Conservation (phyloP, 2,888 invertebrate species). For the Ornithoptera priamus region DNA sequence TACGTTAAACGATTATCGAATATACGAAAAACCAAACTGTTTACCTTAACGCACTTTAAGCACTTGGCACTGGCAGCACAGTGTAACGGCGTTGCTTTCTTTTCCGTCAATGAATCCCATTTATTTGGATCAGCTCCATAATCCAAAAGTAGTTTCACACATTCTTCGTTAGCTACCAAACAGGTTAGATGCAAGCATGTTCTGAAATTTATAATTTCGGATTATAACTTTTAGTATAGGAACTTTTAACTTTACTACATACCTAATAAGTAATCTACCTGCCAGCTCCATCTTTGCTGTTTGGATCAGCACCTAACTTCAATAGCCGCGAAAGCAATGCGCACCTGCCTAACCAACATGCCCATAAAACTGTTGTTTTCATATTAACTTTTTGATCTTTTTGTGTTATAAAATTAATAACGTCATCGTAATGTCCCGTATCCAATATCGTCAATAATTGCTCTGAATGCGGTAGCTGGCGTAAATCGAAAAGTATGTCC, state of each 20-base stretch:
- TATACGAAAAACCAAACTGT: constrained; percentile 33
- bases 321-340: constrained; percentile 77
- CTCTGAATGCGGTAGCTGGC: constrained; percentile 71
- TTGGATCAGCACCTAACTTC: constrained; percentile 80
- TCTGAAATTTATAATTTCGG: constrained; percentile 44
- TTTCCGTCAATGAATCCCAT: constrained; percentile 84
- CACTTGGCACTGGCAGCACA: constrained; percentile 87
- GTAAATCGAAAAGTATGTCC: constrained; percentile 59
- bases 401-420: constrained; percentile 55
- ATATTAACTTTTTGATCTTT: constrained; percentile 55
- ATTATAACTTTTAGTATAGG: background rate
- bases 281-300: constrained; percentile 83
- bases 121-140: constrained; percentile 84
- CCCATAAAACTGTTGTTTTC: constrained; percentile 79
- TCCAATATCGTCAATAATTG: constrained; percentile 63
- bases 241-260: background rate
- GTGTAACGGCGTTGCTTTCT: constrained; percentile 86
- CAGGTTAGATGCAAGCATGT: constrained; percentile 87
- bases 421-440: constrained; percentile 66
- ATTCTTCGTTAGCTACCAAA: constrained; percentile 85
- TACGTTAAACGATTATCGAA: background rate
- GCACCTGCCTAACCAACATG: constrained; percentile 81
- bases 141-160: constrained; percentile 84
- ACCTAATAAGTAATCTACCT: constrained; percentile 66
- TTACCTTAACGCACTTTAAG: constrained; percentile 80